Evolutionary conservation across 2,888 invertebrate species (phyloP), one percentile per base, ranked within the genome.

Genomic region (Ellobium chinense): DNA sequence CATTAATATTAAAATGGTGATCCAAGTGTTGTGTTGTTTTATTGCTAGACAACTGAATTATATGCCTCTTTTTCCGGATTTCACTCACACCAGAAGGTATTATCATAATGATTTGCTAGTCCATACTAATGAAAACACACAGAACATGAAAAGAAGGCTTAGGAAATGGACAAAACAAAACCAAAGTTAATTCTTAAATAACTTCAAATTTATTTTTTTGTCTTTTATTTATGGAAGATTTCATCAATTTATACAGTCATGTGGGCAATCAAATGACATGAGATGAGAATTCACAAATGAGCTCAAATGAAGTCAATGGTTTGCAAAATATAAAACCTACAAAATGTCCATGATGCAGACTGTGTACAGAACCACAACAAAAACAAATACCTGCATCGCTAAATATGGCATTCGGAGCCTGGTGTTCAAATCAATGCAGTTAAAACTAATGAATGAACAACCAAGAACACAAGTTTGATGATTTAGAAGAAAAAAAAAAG

Each of bases 191-290:
- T 36, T 73, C 39, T 73, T 73, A 62, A 62, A 73, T 62, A 58
- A 72, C 34, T 58, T 72, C 56, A 74, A 62, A 62, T 74, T 56
- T 63, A n/a, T 60, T 34, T 73, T 36, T 34, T 62, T 3, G 3
- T 54, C 34, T 65, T 75, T 37, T 65, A 63, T 1, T 74, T 54
- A 75, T 75, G 75, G 75, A 75, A 75, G 75, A 75, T 75, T 39
- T 65, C 18, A 72, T 46, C 56, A 72, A 74, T 37, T 37, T 74
- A 65, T 73, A 65, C 54, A 69, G 9, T 31, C 1, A 70, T 75
- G 65, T 65, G 39, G 54, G 46, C 75, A 75, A 65, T 27, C 12
- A 14, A 18, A 31, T 62, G 62, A 62, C 60, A 75, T 54, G 63
- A 75, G 46, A 36, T 74, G 75, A 39, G 29, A 46, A 75, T 75